Conservation (phyloP, 2,888 invertebrate species). For the Drymonia ruficornis region DNA sequence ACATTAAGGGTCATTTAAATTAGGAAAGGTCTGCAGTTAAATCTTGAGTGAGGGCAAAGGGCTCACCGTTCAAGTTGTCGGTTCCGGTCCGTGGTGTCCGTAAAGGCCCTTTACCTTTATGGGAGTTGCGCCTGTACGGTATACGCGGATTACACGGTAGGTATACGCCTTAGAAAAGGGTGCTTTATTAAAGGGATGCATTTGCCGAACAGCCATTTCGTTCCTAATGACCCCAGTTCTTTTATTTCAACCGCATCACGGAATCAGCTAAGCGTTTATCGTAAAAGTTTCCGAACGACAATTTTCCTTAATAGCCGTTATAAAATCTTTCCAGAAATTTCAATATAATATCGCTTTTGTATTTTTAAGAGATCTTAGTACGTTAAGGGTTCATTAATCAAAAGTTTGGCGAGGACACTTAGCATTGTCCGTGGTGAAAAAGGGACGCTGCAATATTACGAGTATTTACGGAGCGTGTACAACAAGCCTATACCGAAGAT, state of each 20-base stretch:
- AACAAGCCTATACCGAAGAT: neutral
- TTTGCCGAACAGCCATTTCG: neutral
- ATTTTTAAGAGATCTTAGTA: neutral
- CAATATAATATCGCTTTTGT: neutral
- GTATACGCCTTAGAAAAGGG: neutral
- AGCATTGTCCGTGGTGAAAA: neutral
- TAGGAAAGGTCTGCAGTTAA: constrained; percentile 13
- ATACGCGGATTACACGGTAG: neutral
- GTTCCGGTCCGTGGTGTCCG: neutral
- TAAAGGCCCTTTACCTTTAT: constrained; percentile 1
- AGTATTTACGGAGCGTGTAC: neutral
- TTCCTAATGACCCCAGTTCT: neutral
- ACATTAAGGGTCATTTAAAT: constrained; percentile 8
- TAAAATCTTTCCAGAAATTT: neutral
- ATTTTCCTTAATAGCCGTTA: neutral
- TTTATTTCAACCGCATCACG: neutral
- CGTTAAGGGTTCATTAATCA: constrained; percentile 5
- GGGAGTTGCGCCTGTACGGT: neutral
- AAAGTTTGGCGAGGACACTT: constrained; percentile 5
- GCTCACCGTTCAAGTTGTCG: constrained; percentile 7
- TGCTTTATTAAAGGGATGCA: neutral
- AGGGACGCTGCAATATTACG: neutral
- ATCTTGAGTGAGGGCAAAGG: constrained; percentile 8
- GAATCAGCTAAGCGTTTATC: neutral
- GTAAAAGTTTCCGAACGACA: neutral